Percentiles rank a stretch among this genome's conserved stretches.
phyloP scores from a whole-genome alignment of 2,113 vertebrate species.

The Acanthisitta chloris region DNA sequence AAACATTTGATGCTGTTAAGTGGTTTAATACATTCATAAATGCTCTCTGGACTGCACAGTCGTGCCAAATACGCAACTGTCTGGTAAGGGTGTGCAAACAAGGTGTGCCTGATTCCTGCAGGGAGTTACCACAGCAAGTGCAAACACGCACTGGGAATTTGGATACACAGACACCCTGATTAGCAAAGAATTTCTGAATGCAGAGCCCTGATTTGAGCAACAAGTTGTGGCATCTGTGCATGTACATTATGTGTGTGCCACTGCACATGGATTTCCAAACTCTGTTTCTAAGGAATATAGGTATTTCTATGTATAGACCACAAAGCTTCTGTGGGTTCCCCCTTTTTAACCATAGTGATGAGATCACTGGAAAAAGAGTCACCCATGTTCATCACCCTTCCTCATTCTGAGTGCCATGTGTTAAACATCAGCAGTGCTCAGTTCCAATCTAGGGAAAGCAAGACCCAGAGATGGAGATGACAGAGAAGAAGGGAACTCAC shows the following conservation, averaged over 20 bases:
- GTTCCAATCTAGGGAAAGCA: not conserved
- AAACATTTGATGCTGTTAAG: not conserved
- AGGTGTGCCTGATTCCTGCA: slow-evolving; percentile 47
- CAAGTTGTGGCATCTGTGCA: not conserved
- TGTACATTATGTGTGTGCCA: not conserved
- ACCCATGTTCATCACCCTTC: not conserved
- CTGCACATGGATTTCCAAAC: not conserved
- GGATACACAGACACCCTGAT: not conserved
- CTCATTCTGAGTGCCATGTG: not conserved
- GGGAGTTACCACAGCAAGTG: not conserved
- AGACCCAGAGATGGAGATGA: not conserved
- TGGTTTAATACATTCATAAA: not conserved
- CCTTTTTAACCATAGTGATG: slow-evolving; percentile 15
- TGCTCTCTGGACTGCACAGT: not conserved
- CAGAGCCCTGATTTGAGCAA: not conserved
- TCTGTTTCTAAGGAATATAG: slow-evolving; percentile 21
- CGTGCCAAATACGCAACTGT: not conserved
- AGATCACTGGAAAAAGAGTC: slow-evolving; percentile 43
- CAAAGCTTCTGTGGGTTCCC: slow-evolving; percentile 3
- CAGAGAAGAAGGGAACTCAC: not conserved
- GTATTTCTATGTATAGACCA: slow-evolving; percentile 26
- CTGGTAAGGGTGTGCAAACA: slow-evolving; percentile 9
- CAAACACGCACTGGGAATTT: not conserved
- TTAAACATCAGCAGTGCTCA: not conserved
- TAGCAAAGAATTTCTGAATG: slow-evolving; percentile 10